phyloP scores from a whole-genome alignment of 2,888 invertebrate species.

The Nyleta sp. region DNA sequence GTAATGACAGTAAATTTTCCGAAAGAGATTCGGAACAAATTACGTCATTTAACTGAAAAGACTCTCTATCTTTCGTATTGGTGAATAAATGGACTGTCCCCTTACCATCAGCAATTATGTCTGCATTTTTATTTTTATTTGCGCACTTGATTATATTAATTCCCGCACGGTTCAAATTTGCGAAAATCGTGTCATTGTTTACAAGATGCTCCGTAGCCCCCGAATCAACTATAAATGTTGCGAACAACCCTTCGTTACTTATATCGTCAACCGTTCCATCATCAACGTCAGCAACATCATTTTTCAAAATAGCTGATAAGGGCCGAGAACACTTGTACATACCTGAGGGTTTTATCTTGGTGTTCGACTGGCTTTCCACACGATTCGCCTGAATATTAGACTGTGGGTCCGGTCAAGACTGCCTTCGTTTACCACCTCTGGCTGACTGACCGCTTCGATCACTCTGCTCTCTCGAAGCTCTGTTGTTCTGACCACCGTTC shows the following conservation, averaged over 20 bases:
- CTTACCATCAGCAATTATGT: conserved; percentile 16
- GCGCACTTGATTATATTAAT: conserved; percentile 28
- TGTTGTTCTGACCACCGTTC: background rate
- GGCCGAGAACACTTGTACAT: background rate
- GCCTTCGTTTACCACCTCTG: background rate
- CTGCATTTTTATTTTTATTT: conserved; percentile 21
- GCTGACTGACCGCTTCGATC: background rate
- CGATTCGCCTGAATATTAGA: background rate
- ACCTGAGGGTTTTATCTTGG: background rate
- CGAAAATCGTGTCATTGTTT: conserved; percentile 1
- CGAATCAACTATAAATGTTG: conserved; percentile 18
- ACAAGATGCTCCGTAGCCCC: conserved; percentile 17
- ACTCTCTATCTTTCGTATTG: background rate
- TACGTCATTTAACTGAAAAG: conserved; percentile 4
- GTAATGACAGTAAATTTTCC: conserved; percentile 25
- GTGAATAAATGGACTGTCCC: conserved; percentile 13
- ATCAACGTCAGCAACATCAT: background rate
- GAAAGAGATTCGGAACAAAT: conserved; percentile 28
- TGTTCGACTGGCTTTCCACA: background rate
- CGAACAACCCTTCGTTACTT: background rate
- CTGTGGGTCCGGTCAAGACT: background rate
- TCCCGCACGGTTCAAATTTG: background rate
- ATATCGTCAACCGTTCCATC: background rate
- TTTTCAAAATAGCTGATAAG: background rate
- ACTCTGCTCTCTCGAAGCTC: background rate